A percentile compares a stretch with the other conserved stretches of the same genome.
These are phyloP conservation scores for Pteropus rufus DNA, from an alignment of 2,797 vertebrate species.

Conservation along the genomic window DNA sequence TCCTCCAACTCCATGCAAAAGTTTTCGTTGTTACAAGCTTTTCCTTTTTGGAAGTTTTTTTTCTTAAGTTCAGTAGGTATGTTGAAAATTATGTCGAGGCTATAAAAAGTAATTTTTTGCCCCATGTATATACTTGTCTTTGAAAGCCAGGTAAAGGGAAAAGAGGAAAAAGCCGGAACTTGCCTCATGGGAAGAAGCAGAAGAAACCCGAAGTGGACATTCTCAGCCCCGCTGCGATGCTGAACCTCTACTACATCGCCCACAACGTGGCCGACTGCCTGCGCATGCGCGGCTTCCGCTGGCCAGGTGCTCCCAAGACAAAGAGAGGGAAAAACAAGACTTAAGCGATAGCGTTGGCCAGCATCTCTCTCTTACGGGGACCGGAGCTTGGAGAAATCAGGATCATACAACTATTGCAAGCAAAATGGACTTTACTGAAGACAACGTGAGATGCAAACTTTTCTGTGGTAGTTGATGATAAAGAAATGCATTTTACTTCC, in stretches of 20 bases:
- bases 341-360: neutral
- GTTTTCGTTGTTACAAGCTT: neutral
- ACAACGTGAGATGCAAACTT: neutral
- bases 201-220: conserved; percentile 85
- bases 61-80: neutral
- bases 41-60: neutral
- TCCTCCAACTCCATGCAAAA: neutral
- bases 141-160: conserved; percentile 83
- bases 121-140: neutral
- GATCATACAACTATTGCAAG: neutral
- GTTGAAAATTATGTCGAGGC: neutral
- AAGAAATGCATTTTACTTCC: neutral
- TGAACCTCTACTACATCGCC: conserved; percentile 90
- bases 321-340: conserved; percentile 80
- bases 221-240: conserved; percentile 87
- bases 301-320: conserved; percentile 86
- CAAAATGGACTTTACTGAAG: neutral
- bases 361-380: neutral
- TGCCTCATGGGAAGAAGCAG: conserved; percentile 71
- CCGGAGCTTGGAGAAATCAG: neutral
- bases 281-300: conserved; percentile 85
- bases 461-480: neutral
- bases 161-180: conserved; percentile 76
- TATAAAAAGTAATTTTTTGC: neutral
- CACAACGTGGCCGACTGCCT: conserved; percentile 90